phyloP scores from a whole-genome alignment of 2,113 vertebrate genomes.

The Solenodon paradoxus region DNA sequence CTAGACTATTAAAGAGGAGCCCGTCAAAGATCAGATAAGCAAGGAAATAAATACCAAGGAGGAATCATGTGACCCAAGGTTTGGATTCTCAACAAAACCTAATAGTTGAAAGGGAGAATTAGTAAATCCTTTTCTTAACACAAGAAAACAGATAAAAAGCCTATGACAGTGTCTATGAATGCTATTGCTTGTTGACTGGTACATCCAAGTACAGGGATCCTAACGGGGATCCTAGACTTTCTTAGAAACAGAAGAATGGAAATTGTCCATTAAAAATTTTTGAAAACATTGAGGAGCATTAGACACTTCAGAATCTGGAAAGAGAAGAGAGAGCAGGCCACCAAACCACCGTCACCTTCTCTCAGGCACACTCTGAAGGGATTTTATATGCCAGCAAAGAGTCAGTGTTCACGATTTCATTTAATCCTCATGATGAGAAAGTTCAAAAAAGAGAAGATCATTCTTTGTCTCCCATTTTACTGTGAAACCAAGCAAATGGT shows the following conservation, averaged over 20 bases:
- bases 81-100: neutral
- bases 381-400: rapidly evolving
- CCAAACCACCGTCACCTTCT: no score
- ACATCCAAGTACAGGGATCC: neutral
- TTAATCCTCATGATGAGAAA: neutral
- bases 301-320: neutral
- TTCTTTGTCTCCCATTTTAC: neutral
- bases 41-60: neutral
- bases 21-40: neutral
- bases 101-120: neutral
- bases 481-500: neutral
- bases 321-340: neutral
- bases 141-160: neutral
- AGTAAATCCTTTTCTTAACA: constrained; percentile 8
- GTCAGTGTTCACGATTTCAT: neutral
- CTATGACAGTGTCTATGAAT: neutral
- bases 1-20: neutral
- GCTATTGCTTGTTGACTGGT: neutral
- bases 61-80: neutral
- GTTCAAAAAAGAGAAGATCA: neutral
- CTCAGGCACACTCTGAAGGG: no score
- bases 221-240: neutral
- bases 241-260: neutral
- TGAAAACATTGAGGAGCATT: neutral
- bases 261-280: neutral